Base-by-base conservation (phyloP, 2,888 invertebrate species). In the Sympetrum striolatum region DNA sequence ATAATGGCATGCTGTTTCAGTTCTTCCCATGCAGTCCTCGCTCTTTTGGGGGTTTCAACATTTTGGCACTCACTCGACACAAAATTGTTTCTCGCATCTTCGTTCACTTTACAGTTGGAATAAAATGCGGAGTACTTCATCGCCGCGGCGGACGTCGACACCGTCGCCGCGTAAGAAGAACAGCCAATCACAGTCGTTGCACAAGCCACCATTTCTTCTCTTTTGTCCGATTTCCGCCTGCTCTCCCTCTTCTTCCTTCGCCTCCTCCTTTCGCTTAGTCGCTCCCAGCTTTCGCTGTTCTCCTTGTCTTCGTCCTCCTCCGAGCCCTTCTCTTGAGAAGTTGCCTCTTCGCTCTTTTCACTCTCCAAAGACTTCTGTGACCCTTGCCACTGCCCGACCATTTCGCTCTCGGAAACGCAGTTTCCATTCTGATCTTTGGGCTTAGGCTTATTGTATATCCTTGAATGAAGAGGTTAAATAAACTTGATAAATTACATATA, bases 301-400 rank as follows among this genome's bases (percentile, higher is more conserved):
- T 86, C 86, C 60, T 86, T 86, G 60, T 86, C 60, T 60, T 86
- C 86, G 12, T 82, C 82, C 37, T 86, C 86, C 48, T 82, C 82
- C 8, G 82, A 31, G 31, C 60, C 82, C 86, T 60, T 86, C 60
- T 86, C 86, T 60, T 86, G 86, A 4, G 86, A 86, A 15, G 86
- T 86, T 39, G n/a, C 60, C 37, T 82, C 82, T 22, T 82, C 82
- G 22, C 82, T 82, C 60, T 58, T 82, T 18, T 37, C 58, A 53
- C 15, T 35, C 18, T 86, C 86, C 37, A 53, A 86, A 5, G 82
- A 81, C 31, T 82, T 82, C 53, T 31, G 82, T 37, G 60, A 82
- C 53, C 82, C 82, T 0, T 82, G 82, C 82, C 82, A 86, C 37
- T 58, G 37, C 1, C 58, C 35, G 35, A 64, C 60, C 22, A 58